phyloP scores from a whole-genome alignment of 2,797 vertebrate genomes.

The Linurgus olivaceus region DNA sequence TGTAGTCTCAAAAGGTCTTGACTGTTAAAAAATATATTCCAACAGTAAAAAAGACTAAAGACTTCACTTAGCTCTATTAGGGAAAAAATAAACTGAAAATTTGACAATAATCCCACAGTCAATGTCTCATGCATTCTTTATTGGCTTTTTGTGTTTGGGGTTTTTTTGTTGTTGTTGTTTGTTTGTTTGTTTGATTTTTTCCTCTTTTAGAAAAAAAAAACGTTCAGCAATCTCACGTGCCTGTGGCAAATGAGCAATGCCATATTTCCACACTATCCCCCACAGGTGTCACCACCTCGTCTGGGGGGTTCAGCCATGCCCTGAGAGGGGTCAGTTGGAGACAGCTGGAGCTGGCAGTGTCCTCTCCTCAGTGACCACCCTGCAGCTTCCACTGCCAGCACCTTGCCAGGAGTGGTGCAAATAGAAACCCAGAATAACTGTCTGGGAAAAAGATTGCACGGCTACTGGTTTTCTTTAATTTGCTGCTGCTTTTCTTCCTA shows the following conservation, averaged over 20 bases:
- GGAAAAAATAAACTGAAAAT: not conserved
- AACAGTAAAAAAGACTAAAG: not conserved
- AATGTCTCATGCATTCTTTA: not conserved
- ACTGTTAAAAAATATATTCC: not conserved
- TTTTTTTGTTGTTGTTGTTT: too few species aligned
- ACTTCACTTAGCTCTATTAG: not conserved
- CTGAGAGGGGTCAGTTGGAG: rapidly evolving
- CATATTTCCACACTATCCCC: not conserved
- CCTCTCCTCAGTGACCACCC: not conserved
- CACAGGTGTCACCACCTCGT: not conserved
- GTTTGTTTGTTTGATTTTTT: not conserved
- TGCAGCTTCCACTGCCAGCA: rapidly evolving
- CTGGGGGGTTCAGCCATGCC: rapidly evolving
- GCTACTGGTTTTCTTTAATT: not conserved
- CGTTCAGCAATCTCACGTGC: not conserved
- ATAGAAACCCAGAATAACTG: not conserved
- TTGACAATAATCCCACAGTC: not conserved
- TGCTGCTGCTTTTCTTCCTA: not conserved
- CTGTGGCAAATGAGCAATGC: not conserved
- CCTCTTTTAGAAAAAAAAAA: not conserved
- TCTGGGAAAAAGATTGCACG: not conserved
- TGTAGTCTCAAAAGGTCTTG: not conserved
- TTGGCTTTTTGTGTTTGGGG: not conserved
- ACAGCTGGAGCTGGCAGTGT: not conserved
- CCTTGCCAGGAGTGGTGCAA: rapidly evolving